Conservation (phyloP, 2,113 vertebrate species). For the Microcebus murinus region DNA sequence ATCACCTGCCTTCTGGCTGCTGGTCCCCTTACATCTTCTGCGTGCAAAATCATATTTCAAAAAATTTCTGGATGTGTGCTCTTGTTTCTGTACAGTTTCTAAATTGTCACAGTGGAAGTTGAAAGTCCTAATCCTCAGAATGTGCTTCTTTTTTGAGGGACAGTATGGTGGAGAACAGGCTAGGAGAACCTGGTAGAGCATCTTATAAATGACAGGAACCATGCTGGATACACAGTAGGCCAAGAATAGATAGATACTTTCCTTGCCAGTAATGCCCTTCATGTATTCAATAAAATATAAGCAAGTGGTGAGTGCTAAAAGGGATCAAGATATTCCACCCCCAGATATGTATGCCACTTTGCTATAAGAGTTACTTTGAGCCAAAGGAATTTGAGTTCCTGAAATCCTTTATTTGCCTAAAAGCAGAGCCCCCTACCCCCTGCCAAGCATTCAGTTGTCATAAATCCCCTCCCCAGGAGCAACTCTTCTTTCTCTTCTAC, state of each 20-base stretch:
- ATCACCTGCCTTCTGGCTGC: not conserved
- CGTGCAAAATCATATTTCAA: not conserved
- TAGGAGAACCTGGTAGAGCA: accelerated
- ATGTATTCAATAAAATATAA: not conserved
- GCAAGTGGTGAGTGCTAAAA: not conserved
- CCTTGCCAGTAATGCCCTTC: not conserved
- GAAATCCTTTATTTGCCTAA: not conserved
- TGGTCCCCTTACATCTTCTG: not conserved
- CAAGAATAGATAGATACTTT: not conserved
- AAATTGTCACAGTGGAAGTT: not conserved
- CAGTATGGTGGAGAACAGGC: not conserved
- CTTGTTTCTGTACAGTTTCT: not conserved
- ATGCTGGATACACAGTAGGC: not conserved
- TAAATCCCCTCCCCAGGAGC: not conserved
- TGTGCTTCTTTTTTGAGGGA: not conserved
- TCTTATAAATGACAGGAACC: not conserved
- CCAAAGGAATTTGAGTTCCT: not conserved
- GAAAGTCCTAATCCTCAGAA: not conserved
- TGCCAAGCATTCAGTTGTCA: not conserved
- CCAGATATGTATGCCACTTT: not conserved
- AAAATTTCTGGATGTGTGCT: not conserved
- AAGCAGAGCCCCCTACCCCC: not conserved
- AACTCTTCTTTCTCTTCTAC: not conserved
- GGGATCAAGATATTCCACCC: not conserved
- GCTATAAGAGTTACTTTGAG: not conserved